Base-by-base conservation (phyloP, 1,140 invertebrate genomes). In the Orussus abietinus region DNA sequence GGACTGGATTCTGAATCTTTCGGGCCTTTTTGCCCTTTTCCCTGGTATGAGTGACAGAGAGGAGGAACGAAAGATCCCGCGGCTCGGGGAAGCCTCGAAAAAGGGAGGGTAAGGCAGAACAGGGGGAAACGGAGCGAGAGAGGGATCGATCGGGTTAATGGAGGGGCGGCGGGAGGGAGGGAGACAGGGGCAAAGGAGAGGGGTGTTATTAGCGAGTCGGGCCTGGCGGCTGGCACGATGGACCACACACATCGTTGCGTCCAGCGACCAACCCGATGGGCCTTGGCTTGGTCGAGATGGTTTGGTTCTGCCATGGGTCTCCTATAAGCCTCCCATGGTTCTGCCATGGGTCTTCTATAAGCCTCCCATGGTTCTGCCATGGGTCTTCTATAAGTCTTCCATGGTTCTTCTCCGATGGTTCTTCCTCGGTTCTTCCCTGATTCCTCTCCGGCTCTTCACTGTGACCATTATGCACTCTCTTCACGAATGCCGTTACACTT, bases 211-310 rank as follows among this genome's bases (percentile, higher is more conserved):
- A 65, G 64, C 57, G 59, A 63, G 64, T 58, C 55, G 60, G 53
- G 54, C 53, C 62, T 64, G 62, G 57, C 62, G 64, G 64, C 62
- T 66, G 64, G 49, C 55, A 62, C 55, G 57, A 54, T 34, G 51
- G 65, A 68, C 65, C 65, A 68, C 65, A 66, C 65, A 68, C 65
- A 66, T 68, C 62, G 63, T 63, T 49, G 47, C 53, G 45, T 37
- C 34, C 26, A 40, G 47, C 11, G 32, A 33, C 17, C n/a, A 28
- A 37, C 32, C 30, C 41, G 40, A 43, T 41, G 40, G 18, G 42
- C 34, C 38, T 17, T 38, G 5, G 20, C 38, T 28, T 2, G n/a
- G n/a, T n/a, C n/a, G n/a, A n/a, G n/a, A n/a, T n/a, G 40, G 11
- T 43, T 46, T 14, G 35, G 37, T 2, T 31, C 15, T 39, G 3